These are phyloP conservation scores for Scyliorhinus canicula DNA, from an alignment of 2,797 vertebrate genomes.

Conservation along the genomic window DNA sequence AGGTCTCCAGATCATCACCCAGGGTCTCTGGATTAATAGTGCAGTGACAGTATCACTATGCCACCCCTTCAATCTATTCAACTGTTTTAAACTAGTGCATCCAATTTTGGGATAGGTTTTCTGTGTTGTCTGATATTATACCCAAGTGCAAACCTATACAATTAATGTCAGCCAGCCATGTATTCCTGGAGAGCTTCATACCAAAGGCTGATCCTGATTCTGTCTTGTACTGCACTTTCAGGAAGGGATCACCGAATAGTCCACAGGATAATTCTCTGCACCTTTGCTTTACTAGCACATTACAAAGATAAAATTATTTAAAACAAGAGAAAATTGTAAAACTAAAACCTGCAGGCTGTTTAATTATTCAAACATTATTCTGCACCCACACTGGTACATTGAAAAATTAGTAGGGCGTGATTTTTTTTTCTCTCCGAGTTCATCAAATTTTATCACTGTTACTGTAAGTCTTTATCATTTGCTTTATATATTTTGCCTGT, in stretches of 20 bases:
- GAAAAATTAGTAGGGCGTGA: not conserved
- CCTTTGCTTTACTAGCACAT: not conserved
- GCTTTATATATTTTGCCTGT: not conserved
- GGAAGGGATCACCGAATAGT: not conserved
- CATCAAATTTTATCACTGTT: not conserved
- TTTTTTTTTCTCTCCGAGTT: not conserved
- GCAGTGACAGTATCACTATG: no score
- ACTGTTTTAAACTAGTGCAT: not conserved
- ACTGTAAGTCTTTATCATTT: not conserved
- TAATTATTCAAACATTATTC: slow-evolving; percentile 2
- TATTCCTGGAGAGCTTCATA: not conserved
- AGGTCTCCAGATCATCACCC: no score
- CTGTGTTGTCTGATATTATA: not conserved
- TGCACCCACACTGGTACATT: not conserved
- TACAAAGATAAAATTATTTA: not conserved
- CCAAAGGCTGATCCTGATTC: not conserved
- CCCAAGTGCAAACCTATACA: not conserved
- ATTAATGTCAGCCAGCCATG: not conserved
- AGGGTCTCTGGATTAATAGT: no score
- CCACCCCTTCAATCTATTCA: not conserved
- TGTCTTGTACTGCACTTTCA: not conserved
- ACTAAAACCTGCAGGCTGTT: not conserved
- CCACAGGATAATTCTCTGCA: not conserved
- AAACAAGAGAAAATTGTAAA: slow-evolving; percentile 23
- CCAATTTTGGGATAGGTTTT: not conserved